Conservation (phyloP, 2,797 vertebrate species). For the Catostomus latipinnis region DNA sequence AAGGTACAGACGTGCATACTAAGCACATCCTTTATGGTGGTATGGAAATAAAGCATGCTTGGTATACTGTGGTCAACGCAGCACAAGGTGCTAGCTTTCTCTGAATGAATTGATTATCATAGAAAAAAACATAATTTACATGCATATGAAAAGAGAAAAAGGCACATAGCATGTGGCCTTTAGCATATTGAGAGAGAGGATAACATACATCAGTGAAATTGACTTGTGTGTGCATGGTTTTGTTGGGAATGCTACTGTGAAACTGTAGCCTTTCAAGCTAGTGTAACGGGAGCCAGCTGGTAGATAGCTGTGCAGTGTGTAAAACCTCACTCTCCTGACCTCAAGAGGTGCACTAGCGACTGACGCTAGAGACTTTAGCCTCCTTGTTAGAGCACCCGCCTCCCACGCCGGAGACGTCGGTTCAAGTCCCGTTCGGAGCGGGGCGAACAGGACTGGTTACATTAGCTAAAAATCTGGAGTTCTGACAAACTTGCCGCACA, state of each 20-base stretch:
- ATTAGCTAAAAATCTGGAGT: too few relatives aligned
- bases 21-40: slow-evolving; percentile 33
- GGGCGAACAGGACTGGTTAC: too few relatives aligned
- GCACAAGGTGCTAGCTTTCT: background rate
- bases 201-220: background rate
- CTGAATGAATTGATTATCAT: background rate
- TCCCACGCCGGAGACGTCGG: too few relatives aligned
- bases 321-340: too few relatives aligned
- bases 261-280: background rate
- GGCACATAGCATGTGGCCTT: slow-evolving; percentile 1
- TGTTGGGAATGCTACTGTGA: background rate
- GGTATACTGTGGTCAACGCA: background rate
- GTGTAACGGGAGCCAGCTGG: too few relatives aligned
- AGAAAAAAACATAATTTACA: slow-evolving; percentile 10
- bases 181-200: slow-evolving; percentile 2
- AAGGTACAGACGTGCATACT: slow-evolving; percentile 31
- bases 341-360: too few relatives aligned
- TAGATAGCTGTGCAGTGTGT: too few relatives aligned
- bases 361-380: too few relatives aligned
- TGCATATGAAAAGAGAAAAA: slow-evolving; percentile 37
- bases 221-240: background rate
- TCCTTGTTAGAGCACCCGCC: too few relatives aligned
- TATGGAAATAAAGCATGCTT: slow-evolving; percentile 11
- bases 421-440: too few relatives aligned
- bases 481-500: too few relatives aligned